Conservation (phyloP, 2,888 invertebrate species). For the Cerceris rybyensis region DNA sequence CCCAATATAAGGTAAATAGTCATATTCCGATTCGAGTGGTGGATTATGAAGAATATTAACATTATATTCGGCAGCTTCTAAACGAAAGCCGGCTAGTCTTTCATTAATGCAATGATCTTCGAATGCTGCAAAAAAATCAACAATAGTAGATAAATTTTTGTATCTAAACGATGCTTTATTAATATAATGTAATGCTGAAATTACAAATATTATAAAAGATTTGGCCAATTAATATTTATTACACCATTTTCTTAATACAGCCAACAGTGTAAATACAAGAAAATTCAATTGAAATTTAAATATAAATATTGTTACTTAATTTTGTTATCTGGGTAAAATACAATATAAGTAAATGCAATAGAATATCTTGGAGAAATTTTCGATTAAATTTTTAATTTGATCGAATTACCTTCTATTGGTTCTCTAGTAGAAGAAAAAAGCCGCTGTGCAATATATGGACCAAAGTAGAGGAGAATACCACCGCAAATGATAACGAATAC, state of each 20-base stretch:
- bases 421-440: slow-evolving; percentile 83
- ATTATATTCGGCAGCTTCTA: slow-evolving; percentile 86
- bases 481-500: slow-evolving; percentile 72
- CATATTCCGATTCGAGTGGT: slow-evolving; percentile 83
- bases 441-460: slow-evolving; percentile 86
- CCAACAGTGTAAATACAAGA: no score
- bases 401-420: slow-evolving; percentile 78
- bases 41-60: slow-evolving; percentile 86
- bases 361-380: background rate
- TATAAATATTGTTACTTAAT: background rate
- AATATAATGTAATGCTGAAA: no score
- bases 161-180: no score
- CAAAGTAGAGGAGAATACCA: slow-evolving; percentile 85
- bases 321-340: no score
- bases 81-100: slow-evolving; percentile 85
- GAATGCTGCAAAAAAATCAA: slow-evolving; percentile 75
- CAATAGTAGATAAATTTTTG: background rate
- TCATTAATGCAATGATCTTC: slow-evolving; percentile 87
- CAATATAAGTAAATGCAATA: no score
- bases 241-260: no score
- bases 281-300: background rate
- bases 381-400: background rate
- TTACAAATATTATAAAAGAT: no score
- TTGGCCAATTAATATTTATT: no score
- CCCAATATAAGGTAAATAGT: slow-evolving; percentile 89